Conservation (phyloP, 2,797 vertebrate species). For the Antennarius maculatus region DNA sequence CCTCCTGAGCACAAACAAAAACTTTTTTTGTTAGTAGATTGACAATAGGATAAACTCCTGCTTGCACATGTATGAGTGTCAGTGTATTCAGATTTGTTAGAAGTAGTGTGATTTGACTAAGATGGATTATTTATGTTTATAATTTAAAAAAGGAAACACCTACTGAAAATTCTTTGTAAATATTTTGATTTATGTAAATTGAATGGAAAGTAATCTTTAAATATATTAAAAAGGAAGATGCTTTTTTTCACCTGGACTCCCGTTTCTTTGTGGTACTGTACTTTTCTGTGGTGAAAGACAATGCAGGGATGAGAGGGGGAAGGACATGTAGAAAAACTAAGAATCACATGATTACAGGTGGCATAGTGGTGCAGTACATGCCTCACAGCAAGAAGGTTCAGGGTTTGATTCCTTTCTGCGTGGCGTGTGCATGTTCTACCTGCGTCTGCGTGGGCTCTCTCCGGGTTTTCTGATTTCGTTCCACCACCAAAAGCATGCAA, state of each 20-base stretch:
- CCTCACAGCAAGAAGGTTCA: too few species aligned
- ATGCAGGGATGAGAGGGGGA: too few species aligned
- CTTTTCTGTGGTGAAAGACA: too few species aligned
- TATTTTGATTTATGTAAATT: conserved; percentile 40
- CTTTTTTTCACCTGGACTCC: conserved; percentile 44
- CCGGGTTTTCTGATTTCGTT: too few species aligned
- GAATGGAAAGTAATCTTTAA: conserved; percentile 41
- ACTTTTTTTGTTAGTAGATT: conserved; percentile 24
- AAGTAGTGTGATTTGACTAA: conserved; percentile 7
- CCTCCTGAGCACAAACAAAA: conserved; percentile 27
- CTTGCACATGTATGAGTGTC: conserved; percentile 33
- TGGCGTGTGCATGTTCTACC: too few species aligned
- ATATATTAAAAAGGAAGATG: conserved; percentile 64
- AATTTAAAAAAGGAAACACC: conserved; percentile 40
- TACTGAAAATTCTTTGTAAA: conserved; percentile 33
- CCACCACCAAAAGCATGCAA: too few species aligned
- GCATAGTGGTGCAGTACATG: too few species aligned
- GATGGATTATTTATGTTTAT: conserved; percentile 30
- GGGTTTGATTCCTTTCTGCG: too few species aligned
- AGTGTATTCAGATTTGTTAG: conserved; percentile 13
- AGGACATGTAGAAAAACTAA: too few species aligned
- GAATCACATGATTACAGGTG: too few species aligned
- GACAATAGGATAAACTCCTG: conserved; percentile 29
- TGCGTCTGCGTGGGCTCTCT: too few species aligned
- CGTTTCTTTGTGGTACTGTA: conserved; percentile 21